A percentile compares a stretch with the other conserved stretches of the same genome.
These are phyloP conservation scores for Odiellus spinosus DNA, from an alignment of 2,888 invertebrate genomes.

Conservation along the genomic window DNA sequence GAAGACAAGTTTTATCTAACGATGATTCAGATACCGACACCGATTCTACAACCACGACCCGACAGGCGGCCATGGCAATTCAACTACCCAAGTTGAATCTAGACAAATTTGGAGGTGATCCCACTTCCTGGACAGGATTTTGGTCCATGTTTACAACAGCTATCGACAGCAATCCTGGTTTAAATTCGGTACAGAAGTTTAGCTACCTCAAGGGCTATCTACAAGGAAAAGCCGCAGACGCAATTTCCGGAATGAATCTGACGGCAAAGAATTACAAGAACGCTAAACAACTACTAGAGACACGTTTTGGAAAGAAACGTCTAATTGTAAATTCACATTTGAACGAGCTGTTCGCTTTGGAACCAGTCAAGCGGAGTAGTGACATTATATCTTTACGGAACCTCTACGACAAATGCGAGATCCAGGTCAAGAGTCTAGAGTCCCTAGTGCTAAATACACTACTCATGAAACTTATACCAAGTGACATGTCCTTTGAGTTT, in stretches of 20 bases:
- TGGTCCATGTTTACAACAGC: constrained; percentile 2
- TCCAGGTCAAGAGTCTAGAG: constrained; percentile 4
- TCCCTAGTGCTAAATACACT: too few relatives aligned
- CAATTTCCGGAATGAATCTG: background rate
- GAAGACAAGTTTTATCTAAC: too few relatives aligned
- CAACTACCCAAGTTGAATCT: constrained; percentile 1
- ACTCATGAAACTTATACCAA: too few relatives aligned
- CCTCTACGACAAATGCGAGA: constrained; percentile 1
- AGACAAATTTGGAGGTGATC: constrained; percentile 1
- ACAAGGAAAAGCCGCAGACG: background rate
- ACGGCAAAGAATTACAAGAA: constrained; percentile 4
- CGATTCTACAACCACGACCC: too few relatives aligned
- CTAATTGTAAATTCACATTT: background rate
- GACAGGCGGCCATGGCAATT: background rate
- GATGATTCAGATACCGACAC: too few relatives aligned
- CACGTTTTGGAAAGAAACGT: constrained; percentile 1
- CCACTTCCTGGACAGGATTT: background rate
- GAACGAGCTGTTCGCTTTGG: background rate
- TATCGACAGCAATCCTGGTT: background rate
- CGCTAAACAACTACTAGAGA: background rate
- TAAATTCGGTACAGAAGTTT: constrained; percentile 5
- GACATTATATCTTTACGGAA: constrained; percentile 1
- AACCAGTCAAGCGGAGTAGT: background rate
- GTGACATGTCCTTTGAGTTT: too few relatives aligned
- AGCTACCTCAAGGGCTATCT: constrained; percentile 6